Percentiles rank a stretch among this genome's conserved stretches.
phyloP scores from a whole-genome alignment of 2,888 invertebrate species.

The Netelia fuscicornis region DNA sequence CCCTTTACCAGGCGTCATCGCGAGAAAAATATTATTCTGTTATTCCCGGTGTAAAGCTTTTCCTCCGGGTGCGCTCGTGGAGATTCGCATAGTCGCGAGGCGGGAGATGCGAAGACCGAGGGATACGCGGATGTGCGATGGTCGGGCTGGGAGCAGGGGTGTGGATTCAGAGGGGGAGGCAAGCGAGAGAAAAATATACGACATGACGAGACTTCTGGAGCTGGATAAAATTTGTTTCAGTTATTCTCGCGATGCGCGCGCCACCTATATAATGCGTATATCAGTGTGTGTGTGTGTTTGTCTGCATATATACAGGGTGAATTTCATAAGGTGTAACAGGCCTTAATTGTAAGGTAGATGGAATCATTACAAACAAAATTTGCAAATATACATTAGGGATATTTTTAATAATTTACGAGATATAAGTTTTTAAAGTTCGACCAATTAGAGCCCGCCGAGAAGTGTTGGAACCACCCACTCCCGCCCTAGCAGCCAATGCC shows the following conservation, averaged over 20 bases:
- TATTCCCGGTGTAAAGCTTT: constrained; percentile 38
- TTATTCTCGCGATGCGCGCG: constrained; percentile 65
- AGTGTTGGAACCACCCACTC: too few species aligned
- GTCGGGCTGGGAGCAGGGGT: constrained; percentile 50
- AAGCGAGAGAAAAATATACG: constrained; percentile 69
- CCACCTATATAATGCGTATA: neutral
- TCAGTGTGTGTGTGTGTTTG: neutral
- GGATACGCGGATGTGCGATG: neutral
- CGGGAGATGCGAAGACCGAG: neutral
- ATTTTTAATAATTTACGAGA: too few species aligned
- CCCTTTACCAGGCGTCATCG: neutral
- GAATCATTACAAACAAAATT: too few species aligned
- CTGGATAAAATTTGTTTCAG: constrained; percentile 72
- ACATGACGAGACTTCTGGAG: constrained; percentile 62
- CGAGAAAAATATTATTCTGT: constrained; percentile 51
- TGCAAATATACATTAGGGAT: too few species aligned
- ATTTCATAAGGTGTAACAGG: too few species aligned
- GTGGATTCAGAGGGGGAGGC: constrained; percentile 58
- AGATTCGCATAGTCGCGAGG: constrained; percentile 9
- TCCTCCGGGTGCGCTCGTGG: constrained; percentile 21
- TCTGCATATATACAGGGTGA: neutral
- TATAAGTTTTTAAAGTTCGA: too few species aligned
- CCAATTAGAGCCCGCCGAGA: too few species aligned
- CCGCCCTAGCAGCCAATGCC: too few species aligned
- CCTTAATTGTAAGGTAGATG: too few species aligned